Evolutionary conservation across 2,113 vertebrate genomes (phyloP), one percentile per base, ranked within the genome.

Genomic region (Aegotheles bennettii): DNA sequence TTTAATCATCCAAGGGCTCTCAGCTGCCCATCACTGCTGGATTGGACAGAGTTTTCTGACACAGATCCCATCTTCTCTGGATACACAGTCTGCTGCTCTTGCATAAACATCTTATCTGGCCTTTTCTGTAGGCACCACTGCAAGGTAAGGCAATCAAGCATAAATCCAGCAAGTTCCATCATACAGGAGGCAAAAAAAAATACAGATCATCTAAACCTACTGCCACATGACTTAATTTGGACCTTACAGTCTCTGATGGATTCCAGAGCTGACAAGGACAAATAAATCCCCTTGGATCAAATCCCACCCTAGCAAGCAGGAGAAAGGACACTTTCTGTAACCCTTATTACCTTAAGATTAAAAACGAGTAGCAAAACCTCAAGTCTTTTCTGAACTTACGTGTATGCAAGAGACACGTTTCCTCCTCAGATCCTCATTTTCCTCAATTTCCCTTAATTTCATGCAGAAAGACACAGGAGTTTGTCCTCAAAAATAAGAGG

Each of bases 51-150:
- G 51, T 61, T 90, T 84, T 84, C 84, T 77, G 69, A 74, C 73
- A 90, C 64, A 84, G 68, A 94, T 89, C 43, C 48, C 84, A 75
- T 92, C 35, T 89, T 93, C 78, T 81, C 84, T 54, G 64, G 51
- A 53, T 77, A 75, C 63, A 94, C 82, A 69, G 63, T 80, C 92
- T 64, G 67, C 88, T 92, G 81, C 93, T 89, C 87, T 82, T 85
- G 78, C 1, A 0, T 75, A 48, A 88, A 91, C n/a, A 69, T 38
- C 76, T 70, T 33, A 50, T 51, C 75, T 74, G 75, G 77, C 74
- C n/a, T 84, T 89, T 94, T 64, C 74, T 68, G 69, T n/a, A 51
- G 36, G 73, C 65, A 81, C 6, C 33, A 7, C 28, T 60, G 60
- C 51, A 67, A 65, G 51, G 76, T 75, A 78, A 64, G 25, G 13